Evolutionary conservation across 2,888 invertebrate genomes (phyloP).

Genomic region (Ferdinandea cuprea): DNA sequence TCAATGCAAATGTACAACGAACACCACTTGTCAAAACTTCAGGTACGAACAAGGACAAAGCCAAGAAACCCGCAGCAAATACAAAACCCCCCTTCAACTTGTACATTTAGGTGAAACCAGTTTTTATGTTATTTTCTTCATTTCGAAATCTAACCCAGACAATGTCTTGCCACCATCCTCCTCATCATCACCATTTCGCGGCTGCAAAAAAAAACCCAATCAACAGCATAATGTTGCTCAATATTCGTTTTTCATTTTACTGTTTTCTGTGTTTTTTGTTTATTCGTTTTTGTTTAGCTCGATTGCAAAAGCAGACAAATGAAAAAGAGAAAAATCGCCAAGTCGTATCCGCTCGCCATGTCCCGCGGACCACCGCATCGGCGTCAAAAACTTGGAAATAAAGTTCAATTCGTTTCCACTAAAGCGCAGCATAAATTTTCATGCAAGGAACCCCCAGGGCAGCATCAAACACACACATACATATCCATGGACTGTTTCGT

Average conservation of each 20-base stretch:
- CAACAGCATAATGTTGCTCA: constrained; percentile 60
- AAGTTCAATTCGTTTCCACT: constrained; percentile 72
- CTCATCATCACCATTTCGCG: constrained; percentile 20
- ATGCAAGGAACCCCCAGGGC: constrained; percentile 63
- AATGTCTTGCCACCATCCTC: constrained; percentile 61
- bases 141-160: constrained; percentile 64
- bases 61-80: constrained; percentile 43
- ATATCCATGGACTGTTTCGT: constrained; percentile 61
- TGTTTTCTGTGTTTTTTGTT: neutral
- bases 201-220: constrained; percentile 36
- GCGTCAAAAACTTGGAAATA: constrained; percentile 64
- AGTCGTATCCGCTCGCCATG: constrained; percentile 2
- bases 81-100: constrained; percentile 26
- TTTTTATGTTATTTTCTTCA: constrained; percentile 39
- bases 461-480: too few species aligned
- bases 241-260: constrained; percentile 38
- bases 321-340: constrained; percentile 29
- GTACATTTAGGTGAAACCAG: constrained; percentile 63
- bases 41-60: constrained; percentile 72
- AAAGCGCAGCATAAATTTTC: constrained; percentile 70
- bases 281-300: constrained; percentile 20
- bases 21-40: constrained; percentile 73
- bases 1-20: constrained; percentile 40
- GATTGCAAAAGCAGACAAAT: constrained; percentile 55
- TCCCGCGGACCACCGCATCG: neutral